Conservation (phyloP, 2,888 invertebrate species). For the Drosophila histrio region DNA sequence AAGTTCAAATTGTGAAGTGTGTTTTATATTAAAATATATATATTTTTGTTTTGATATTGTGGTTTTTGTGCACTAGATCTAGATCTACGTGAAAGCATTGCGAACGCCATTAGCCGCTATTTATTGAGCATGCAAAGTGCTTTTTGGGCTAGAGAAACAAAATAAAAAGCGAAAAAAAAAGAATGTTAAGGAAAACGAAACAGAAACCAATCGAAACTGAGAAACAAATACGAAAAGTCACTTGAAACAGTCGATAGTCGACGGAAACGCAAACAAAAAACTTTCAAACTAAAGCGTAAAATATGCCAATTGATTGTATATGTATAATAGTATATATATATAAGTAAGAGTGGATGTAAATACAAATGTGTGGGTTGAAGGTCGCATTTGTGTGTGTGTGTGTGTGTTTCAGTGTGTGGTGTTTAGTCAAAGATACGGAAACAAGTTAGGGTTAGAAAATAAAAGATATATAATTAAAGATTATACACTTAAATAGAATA, state of each 20-base stretch:
- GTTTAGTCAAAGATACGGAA: slow-evolving; percentile 25
- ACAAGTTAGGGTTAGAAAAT: slow-evolving; percentile 36
- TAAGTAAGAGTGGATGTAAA: slow-evolving; percentile 17
- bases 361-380: slow-evolving; percentile 33
- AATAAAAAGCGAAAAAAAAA: slow-evolving; percentile 28
- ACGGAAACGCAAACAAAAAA: slow-evolving; percentile 33
- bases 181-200: slow-evolving; percentile 17
- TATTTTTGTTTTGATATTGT: slow-evolving; percentile 28
- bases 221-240: slow-evolving; percentile 30
- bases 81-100: slow-evolving; percentile 66
- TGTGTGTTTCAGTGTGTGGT: neutral
- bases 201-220: slow-evolving; percentile 13
- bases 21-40: slow-evolving; percentile 18
- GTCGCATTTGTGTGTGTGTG: slow-evolving; percentile 9
- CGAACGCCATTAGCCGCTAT: slow-evolving; percentile 56
- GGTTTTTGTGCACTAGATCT: slow-evolving; percentile 44
- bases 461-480: slow-evolving; percentile 24
- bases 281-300: slow-evolving; percentile 22
- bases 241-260: slow-evolving; percentile 36
- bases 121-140: slow-evolving; percentile 69
- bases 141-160: slow-evolving; percentile 33
- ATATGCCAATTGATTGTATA: slow-evolving; percentile 55
- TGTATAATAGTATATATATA: slow-evolving; percentile 25
- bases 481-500: slow-evolving; percentile 63
- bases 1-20: slow-evolving; percentile 43